phyloP scores from a whole-genome alignment of 2,888 invertebrate species.

The Augochlorella aurata region DNA sequence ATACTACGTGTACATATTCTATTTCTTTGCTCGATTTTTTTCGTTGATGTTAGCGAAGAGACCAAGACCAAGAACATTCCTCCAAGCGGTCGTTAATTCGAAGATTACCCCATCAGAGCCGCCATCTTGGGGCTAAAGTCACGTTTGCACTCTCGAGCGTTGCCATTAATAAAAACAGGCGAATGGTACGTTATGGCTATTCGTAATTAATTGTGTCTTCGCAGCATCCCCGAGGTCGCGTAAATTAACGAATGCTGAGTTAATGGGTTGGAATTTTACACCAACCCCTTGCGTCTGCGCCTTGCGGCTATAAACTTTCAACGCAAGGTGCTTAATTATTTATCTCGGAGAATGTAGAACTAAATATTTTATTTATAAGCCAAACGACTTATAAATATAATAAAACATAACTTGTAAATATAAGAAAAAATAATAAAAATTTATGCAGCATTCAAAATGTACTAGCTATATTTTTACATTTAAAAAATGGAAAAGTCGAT shows the following conservation, averaged over 20 bases:
- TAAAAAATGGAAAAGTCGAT: too few relatives aligned
- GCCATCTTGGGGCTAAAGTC: constrained; percentile 51
- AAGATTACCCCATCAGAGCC: constrained; percentile 37
- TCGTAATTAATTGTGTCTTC: constrained; percentile 55
- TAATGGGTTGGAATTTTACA: constrained; percentile 49
- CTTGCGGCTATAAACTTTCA: background rate
- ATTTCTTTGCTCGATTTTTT: background rate
- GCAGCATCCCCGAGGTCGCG: constrained; percentile 24
- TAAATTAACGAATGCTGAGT: constrained; percentile 51
- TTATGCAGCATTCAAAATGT: too few relatives aligned
- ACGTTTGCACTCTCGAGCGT: constrained; percentile 55
- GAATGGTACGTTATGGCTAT: constrained; percentile 56
- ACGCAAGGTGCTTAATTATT: background rate
- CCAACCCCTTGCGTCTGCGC: background rate
- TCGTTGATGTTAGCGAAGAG: constrained; percentile 21
- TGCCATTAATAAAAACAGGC: constrained; percentile 56
- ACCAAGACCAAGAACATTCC: constrained; percentile 20
- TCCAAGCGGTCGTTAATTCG: constrained; percentile 53
- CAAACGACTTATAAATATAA: too few relatives aligned
- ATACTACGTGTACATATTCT: background rate
- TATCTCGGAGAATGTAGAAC: background rate
- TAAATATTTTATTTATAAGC: background rate
- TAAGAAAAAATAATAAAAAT: too few relatives aligned
- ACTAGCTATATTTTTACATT: too few relatives aligned
- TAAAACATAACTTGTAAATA: too few relatives aligned